Base-by-base conservation (phyloP, 2,113 vertebrate genomes). In the Narcine bancroftii region DNA sequence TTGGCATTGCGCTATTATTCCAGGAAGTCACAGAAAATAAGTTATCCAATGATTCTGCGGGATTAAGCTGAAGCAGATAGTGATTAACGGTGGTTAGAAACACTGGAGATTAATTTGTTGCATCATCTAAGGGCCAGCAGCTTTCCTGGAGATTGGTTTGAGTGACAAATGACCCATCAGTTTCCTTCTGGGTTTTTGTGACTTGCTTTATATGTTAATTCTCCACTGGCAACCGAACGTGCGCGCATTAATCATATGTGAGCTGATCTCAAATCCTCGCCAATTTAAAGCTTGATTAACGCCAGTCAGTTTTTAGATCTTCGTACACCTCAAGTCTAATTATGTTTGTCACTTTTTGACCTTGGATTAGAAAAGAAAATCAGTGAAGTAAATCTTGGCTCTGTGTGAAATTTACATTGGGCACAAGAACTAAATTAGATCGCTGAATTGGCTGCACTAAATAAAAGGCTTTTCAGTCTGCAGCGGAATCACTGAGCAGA, bases 211-310 rank as follows among this genome's bases (percentile, higher is more conserved):
- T 85, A 56, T 87, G 33, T 69, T 26, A 53, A 85, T 17, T 7
- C 76, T 79, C 76, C 76, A 26, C 24, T 50, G 45, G 15, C n/a
- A 60, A 87, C 33, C 9, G n/a, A n/a, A 87, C 15, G 6, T 60
- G 81, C 13, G 21, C 60, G 56, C 60, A 33, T 36, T 85, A 60
- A n/a, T 85, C 29, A 17, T 36, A 19, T 56, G 60, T 53, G 33
- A 19, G 47, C 56, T 63, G 53, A 87, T 60, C 17, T 21, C 53
- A 87, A 87, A 60, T 87, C 21, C 15, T 87, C 60, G 81, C 53
- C 81, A 87, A 87, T n/a, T n/a, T 60, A 21, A 87, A 63, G 17
- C 19, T 56, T 87, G 81, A 60, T 87, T 87, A 60, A 60, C 36
- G 81, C 33, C 50, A 87, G 72, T 21, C 33, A n/a, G 81, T 85